These are phyloP conservation scores for Oreocharis arfaki DNA, from an alignment of 2,113 vertebrate species.

Conservation along the genomic window DNA sequence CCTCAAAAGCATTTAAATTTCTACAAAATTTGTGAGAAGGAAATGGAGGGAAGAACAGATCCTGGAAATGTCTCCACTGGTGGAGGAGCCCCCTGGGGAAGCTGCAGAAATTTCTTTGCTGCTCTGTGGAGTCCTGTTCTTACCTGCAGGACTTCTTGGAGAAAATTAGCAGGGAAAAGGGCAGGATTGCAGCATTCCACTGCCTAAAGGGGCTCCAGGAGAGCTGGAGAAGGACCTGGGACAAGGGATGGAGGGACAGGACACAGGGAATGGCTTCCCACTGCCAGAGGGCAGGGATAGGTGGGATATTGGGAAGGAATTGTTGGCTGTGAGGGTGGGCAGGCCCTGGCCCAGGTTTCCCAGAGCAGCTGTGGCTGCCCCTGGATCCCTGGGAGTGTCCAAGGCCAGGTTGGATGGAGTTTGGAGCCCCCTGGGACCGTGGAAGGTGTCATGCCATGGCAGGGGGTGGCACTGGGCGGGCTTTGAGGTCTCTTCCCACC, in stretches of 20 bases:
- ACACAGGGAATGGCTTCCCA: neutral
- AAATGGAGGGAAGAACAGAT: neutral
- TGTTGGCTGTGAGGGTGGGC: fast-evolving
- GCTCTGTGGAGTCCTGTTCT: neutral
- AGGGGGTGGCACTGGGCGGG: neutral
- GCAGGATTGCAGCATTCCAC: neutral
- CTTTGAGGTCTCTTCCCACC: neutral
- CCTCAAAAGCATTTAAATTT: neutral
- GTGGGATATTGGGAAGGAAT: neutral
- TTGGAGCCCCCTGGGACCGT: fast-evolving
- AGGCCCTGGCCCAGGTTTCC: fast-evolving
- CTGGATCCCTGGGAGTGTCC: neutral
- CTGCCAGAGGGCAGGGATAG: fast-evolving
- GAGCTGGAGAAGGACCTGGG: neutral
- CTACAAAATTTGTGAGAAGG: neutral
- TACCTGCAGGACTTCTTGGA: neutral
- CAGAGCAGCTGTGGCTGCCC: neutral
- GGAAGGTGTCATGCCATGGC: neutral
- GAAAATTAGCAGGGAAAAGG: neutral
- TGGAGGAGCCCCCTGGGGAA: neutral
- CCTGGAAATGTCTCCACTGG: neutral
- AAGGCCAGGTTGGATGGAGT: fast-evolving
- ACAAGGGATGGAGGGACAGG: neutral
- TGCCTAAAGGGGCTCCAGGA: neutral
- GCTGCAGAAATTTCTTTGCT: neutral